phyloP scores from a whole-genome alignment of 2,113 vertebrate species.

The Diadophis punctatus region DNA sequence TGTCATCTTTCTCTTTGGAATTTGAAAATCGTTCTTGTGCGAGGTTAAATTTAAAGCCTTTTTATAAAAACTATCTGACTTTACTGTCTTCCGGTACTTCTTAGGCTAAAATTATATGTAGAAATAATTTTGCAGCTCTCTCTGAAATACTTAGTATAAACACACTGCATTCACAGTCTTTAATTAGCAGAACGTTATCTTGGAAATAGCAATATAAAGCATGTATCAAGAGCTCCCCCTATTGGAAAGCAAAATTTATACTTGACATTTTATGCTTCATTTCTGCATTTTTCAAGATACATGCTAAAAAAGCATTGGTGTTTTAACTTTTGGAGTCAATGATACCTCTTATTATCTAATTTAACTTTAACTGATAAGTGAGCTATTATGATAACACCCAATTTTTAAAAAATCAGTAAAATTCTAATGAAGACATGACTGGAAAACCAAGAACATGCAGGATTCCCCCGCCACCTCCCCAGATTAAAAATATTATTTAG shows the following conservation, averaged over 20 bases:
- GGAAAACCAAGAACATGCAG: not conserved
- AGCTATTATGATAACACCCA: not conserved
- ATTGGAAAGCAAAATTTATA: slow-evolving; percentile 28
- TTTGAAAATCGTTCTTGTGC: slow-evolving; percentile 36
- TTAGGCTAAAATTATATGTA: slow-evolving; percentile 56
- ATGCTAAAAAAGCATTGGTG: not conserved
- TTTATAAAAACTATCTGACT: slow-evolving; percentile 39
- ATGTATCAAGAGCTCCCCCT: slow-evolving; percentile 63
- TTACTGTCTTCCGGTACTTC: slow-evolving; percentile 50
- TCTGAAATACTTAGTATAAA: slow-evolving; percentile 64
- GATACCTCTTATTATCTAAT: not conserved
- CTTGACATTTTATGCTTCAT: not conserved
- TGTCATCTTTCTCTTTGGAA: slow-evolving; percentile 26
- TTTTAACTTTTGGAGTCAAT: not conserved
- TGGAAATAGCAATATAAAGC: not conserved
- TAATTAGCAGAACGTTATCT: slow-evolving; percentile 26
- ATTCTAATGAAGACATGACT: not conserved
- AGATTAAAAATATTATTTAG: no score
- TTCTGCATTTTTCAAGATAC: not conserved
- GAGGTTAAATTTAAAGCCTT: slow-evolving; percentile 49
- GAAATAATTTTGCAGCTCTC: slow-evolving; percentile 66
- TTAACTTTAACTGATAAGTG: not conserved
- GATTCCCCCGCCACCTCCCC: no score
- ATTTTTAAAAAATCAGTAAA: not conserved
- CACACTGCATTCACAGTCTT: slow-evolving; percentile 42